Evolutionary conservation across 2,113 vertebrate genomes (phyloP).

Genomic region (Neogale vison): DNA sequence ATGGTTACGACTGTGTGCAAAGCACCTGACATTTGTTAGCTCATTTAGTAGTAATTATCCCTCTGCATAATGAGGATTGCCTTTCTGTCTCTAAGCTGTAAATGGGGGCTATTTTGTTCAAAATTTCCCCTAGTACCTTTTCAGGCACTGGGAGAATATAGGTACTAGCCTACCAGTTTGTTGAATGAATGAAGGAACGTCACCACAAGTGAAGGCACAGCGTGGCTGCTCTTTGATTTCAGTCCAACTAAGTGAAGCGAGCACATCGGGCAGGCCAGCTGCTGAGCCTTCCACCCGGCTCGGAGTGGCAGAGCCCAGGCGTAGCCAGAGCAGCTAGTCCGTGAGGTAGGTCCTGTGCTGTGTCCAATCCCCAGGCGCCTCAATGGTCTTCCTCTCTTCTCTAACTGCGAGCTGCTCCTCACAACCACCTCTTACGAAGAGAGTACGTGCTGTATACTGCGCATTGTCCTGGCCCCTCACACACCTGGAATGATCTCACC

Average conservation of each 20-base stretch:
- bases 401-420: background rate
- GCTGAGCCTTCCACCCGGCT: background rate
- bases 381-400: background rate
- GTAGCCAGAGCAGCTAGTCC: background rate
- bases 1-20: background rate
- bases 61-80: background rate
- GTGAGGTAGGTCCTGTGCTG: background rate
- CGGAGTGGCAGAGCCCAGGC: background rate
- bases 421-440: background rate
- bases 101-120: background rate
- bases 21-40: background rate
- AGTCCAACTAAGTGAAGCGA: background rate
- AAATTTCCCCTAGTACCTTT: background rate
- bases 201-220: background rate
- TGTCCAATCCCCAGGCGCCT: too few species aligned
- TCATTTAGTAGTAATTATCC: conserved; percentile 8
- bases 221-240: background rate
- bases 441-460: background rate
- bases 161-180: background rate
- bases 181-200: background rate
- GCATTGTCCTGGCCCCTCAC: background rate
- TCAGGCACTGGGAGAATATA: background rate
- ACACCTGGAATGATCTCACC: background rate
- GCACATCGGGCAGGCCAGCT: background rate
- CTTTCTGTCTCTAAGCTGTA: background rate